Base-by-base conservation (phyloP, 2,113 vertebrate species). In the Clupea harengus region DNA sequence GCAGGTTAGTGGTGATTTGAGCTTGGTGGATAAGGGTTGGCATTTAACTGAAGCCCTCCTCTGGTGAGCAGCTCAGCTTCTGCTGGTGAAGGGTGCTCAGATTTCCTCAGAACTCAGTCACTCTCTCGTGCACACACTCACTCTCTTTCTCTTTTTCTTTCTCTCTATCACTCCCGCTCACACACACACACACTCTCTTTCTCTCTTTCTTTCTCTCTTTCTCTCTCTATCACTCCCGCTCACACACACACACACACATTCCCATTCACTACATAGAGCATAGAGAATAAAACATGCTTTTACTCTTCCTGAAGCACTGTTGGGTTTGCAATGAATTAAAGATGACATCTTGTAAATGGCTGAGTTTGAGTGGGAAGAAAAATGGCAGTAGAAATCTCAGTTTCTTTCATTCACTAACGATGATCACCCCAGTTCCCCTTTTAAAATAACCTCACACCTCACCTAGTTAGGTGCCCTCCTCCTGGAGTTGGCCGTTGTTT, bases 221-320 rank as follows among this genome's bases (percentile, higher is more conserved):
- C 83, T 86, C 84, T 83, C 83, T 81, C 82, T 83, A 57, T 39
- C 17, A 81, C 72, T 52, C 11, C 6, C 64, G 28, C 64, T 13
- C 28, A 72, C 7, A 39, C 28, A 78, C 72, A 32, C 25, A 78
- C 8, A 32, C 25, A 32, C 10, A 0, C 28, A 32, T 64, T 10
- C 45, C 28, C 18, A 22, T 9, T n/a, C 64, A 83, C 67, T 78
- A 32, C 25, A 39, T 39, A 39, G 13, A 39, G 25, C 28, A 78
- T 32, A 78, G 72, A 78, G 72, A 78, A 78, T 78, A 78, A 78
- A 78, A 78, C 72, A 78, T 78, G 72, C 0, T 46, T 15, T 85
- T 64, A 5, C 28, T 11, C 83, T 82, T 75, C 47, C 11, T 28
- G 20, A 44, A n/a, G 39, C 32, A 67, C 52, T 18, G 45, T 64